phyloP scores from a whole-genome alignment of 2,113 vertebrate genomes.

The Nibea albiflora region DNA sequence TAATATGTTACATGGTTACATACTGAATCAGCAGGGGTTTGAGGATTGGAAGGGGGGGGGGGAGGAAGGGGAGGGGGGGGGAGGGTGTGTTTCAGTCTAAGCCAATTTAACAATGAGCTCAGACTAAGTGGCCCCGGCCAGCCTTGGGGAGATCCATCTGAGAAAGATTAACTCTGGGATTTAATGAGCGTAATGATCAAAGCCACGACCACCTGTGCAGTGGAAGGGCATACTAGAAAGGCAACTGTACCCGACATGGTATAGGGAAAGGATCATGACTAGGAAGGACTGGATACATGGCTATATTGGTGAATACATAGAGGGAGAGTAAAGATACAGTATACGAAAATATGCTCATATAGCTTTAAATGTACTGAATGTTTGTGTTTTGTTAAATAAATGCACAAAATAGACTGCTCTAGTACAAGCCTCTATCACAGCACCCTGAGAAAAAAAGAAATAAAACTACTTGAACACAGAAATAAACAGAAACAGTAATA shows the following conservation, averaged over 20 bases:
- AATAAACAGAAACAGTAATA: conserved; percentile 80
- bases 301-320: conserved; percentile 80
- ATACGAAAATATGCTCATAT: conserved; percentile 80
- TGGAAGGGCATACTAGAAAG: conserved; percentile 78
- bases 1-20: conserved; percentile 67
- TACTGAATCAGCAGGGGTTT: conserved; percentile 65
- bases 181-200: conserved; percentile 82
- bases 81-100: conserved; percentile 76
- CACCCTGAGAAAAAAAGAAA: conserved; percentile 87
- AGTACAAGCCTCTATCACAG: conserved; percentile 84
- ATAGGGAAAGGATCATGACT: conserved; percentile 62
- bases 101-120: conserved; percentile 80
- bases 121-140: conserved; percentile 76
- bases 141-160: conserved; percentile 80
- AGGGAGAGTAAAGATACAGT: conserved; percentile 79
- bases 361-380: conserved; percentile 75
- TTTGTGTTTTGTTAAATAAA: conserved; percentile 82
- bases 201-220: conserved; percentile 83
- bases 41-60: conserved; percentile 44
- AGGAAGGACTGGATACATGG: conserved; percentile 75
- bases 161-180: conserved; percentile 83
- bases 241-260: conserved; percentile 78
- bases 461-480: conserved; percentile 76
- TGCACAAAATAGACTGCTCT: conserved; percentile 83
- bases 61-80: conserved; percentile 45